Evolutionary conservation across 2,113 vertebrate genomes (phyloP).

Genomic region (Motacilla alba): DNA sequence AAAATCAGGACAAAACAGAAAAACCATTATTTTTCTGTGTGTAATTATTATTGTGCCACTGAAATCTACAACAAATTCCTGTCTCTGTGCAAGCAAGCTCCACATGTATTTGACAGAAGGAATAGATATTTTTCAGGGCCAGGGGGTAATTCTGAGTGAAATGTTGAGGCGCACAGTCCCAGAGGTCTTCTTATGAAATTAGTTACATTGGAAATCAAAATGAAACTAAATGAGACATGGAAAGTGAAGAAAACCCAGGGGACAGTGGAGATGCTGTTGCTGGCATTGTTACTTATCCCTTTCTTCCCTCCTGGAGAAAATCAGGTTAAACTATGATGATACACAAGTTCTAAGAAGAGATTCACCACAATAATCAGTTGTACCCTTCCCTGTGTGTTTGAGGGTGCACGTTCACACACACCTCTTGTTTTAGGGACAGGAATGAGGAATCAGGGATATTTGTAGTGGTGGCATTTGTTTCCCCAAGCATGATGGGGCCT

Average conservation of each 20-base stretch:
- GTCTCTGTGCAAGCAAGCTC: neutral
- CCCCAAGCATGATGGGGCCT: neutral
- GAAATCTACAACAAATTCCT: neutral
- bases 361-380: neutral
- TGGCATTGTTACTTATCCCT: neutral
- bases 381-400: neutral
- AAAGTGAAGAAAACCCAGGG: neutral
- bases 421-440: accelerated
- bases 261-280: neutral
- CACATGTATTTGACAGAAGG: neutral
- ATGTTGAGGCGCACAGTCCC: neutral
- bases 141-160: neutral
- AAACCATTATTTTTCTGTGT: neutral
- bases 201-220: slow-evolving; percentile 21
- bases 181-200: neutral
- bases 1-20: neutral
- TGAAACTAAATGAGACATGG: neutral
- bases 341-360: neutral
- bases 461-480: neutral
- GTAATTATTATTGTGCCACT: neutral
- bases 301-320: neutral
- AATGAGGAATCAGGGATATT: accelerated
- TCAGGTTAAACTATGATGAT: neutral
- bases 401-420: accelerated
- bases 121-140: neutral